Conservation (phyloP, 2,113 vertebrate genomes). For the Poeciliopsis prolifica region DNA sequence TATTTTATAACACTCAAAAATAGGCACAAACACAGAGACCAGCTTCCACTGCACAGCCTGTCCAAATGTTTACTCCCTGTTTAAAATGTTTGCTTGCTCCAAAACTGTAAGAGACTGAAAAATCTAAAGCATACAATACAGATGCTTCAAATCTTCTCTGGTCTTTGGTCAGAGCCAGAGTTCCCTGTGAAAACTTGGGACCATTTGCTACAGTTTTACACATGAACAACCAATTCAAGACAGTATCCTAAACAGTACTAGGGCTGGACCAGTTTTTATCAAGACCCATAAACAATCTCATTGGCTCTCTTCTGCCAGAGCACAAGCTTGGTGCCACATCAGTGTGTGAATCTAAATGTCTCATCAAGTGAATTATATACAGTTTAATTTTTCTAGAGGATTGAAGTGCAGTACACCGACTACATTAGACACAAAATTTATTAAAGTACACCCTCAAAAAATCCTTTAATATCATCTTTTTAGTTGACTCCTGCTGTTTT, state of each 20-base stretch:
- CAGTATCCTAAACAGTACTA: not conserved
- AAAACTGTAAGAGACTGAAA: constrained; percentile 14
- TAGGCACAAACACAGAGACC: constrained; percentile 7
- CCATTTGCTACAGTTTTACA: not conserved
- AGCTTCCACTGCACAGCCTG: constrained; percentile 20
- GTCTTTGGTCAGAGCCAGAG: constrained; percentile 33
- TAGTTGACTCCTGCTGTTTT: not conserved
- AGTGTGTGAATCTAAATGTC: not conserved
- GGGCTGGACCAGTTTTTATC: not conserved
- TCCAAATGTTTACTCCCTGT: constrained; percentile 44
- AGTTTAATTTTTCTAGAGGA: not conserved
- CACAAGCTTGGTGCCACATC: not conserved
- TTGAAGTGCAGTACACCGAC: not conserved
- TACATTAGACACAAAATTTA: not conserved
- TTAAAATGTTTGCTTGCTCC: constrained; percentile 27
- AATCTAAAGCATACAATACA: constrained; percentile 23
- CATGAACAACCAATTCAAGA: not conserved
- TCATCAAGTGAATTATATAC: not conserved
- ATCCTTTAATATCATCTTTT: not conserved
- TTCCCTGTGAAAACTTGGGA: constrained; percentile 5
- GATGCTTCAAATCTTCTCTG: constrained; percentile 33
- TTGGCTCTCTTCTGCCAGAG: not conserved
- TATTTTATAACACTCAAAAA: constrained; percentile 2
- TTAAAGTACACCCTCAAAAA: not conserved
- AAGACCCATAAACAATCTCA: not conserved